These are phyloP conservation scores for Novumbra hubbsi DNA, from an alignment of 2,797 vertebrate genomes.

Conservation along the genomic window DNA sequence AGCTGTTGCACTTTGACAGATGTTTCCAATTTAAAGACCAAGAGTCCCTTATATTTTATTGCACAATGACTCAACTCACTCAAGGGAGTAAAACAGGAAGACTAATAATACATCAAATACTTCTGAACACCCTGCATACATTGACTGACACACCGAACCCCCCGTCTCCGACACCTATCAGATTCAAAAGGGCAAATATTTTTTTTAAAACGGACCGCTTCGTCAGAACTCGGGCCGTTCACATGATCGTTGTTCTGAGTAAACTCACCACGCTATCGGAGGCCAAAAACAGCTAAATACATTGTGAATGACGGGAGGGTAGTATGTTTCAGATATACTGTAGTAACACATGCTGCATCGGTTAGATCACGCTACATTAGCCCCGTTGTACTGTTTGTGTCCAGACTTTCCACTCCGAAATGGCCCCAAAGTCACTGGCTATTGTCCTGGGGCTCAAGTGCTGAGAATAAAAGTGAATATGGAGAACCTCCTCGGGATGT, in stretches of 20 bases:
- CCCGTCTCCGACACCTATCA: not conserved
- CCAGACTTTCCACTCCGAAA: conserved; percentile 28
- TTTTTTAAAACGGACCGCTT: not conserved
- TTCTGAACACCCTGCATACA: conserved; percentile 5
- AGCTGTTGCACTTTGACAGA: not conserved
- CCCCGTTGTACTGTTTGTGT: conserved; percentile 42
- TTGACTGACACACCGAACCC: conserved; percentile 6
- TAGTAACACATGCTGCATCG: conserved; percentile 72
- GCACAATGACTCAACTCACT: conserved; percentile 72
- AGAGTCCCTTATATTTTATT: conserved; percentile 74
- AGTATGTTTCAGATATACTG: conserved; percentile 64
- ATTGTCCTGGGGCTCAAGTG: conserved; percentile 60
- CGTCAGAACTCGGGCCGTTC: conserved; percentile 42
- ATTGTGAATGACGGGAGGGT: conserved; percentile 46
- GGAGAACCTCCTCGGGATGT: conserved; percentile 53
- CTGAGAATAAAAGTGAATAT: conserved; percentile 53
- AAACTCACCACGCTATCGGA: conserved; percentile 44
- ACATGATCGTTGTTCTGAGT: conserved; percentile 30
- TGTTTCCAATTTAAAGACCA: conserved; percentile 36
- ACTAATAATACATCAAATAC: conserved; percentile 41
- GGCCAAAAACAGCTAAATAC: conserved; percentile 64
- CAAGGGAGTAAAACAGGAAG: conserved; percentile 68
- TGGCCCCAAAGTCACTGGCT: conserved; percentile 27
- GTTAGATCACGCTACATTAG: conserved; percentile 74
- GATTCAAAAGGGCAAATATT: not conserved